Evolutionary conservation across 2,113 vertebrate species (phyloP).

Genomic region (Trematocara stigmaticum): DNA sequence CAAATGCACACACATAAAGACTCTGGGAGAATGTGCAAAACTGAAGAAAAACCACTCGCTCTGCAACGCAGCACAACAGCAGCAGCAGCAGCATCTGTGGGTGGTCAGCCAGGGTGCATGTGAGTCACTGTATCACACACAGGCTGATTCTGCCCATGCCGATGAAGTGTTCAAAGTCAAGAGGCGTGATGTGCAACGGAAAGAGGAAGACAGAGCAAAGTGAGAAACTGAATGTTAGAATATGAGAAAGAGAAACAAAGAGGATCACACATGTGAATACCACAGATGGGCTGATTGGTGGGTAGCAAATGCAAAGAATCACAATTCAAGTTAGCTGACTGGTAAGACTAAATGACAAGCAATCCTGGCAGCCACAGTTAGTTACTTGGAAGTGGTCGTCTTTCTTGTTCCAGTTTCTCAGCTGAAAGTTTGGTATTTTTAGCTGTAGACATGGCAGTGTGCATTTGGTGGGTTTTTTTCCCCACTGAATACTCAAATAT

Average conservation of each 20-base stretch:
- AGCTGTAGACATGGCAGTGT: neutral
- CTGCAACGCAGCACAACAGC: neutral
- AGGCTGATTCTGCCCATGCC: neutral
- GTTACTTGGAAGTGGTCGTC: neutral
- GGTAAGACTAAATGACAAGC: neutral
- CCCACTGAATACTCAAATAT: neutral
- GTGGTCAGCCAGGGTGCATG: constrained; percentile 19
- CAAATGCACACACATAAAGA: neutral
- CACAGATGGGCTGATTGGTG: neutral
- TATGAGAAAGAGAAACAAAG: neutral
- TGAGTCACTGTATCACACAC: constrained; percentile 10
- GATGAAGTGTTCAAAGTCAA: neutral
- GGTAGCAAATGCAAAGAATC: neutral
- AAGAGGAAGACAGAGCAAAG: neutral
- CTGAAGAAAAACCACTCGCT: neutral
- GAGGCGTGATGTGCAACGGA: neutral
- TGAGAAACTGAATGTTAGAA: neutral
- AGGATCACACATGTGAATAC: neutral
- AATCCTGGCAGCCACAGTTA: neutral
- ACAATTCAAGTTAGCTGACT: neutral
- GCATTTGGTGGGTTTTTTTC: fast-evolving
- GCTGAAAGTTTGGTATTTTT: neutral
- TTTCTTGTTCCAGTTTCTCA: neutral
- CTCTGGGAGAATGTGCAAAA: neutral
- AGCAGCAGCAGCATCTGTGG: neutral